These are phyloP conservation scores for Prochilodus magdalenae DNA, from an alignment of 2,113 vertebrate genomes.

Conservation along the genomic window DNA sequence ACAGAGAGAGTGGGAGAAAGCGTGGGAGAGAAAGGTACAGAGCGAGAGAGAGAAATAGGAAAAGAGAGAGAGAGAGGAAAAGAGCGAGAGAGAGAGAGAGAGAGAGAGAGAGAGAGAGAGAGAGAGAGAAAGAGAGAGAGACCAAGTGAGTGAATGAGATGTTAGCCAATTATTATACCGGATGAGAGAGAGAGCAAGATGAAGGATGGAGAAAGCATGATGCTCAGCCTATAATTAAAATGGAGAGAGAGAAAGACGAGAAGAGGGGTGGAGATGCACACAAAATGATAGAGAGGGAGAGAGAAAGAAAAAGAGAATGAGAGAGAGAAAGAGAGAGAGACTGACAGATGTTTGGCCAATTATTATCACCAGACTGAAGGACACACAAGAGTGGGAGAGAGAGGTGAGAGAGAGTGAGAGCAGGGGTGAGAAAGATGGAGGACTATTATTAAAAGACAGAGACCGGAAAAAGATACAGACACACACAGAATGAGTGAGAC, in stretches of 20 bases:
- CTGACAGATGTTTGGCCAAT: background rate
- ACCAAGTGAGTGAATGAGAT: background rate
- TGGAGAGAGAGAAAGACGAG: background rate
- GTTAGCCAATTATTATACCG: background rate
- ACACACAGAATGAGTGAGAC: too few relatives aligned
- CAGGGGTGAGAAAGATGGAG: background rate
- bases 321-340: background rate
- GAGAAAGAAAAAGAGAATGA: background rate
- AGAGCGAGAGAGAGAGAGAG: too few relatives aligned
- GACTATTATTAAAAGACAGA: too few relatives aligned
- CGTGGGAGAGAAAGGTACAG: too few relatives aligned
- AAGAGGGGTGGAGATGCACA: background rate
- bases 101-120: too few relatives aligned
- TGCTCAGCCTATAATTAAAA: too few relatives aligned
- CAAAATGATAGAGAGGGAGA: background rate
- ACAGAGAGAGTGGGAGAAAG: too few relatives aligned
- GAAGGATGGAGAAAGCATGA: too few relatives aligned
- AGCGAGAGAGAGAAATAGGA: too few relatives aligned
- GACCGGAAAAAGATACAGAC: background rate
- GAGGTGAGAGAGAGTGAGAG: background rate
- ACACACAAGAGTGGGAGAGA: too few relatives aligned
- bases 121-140: background rate
- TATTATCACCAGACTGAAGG: too few relatives aligned
- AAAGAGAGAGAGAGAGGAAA: too few relatives aligned
- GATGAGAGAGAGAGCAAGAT: background rate